Base-by-base conservation (phyloP, 35 echinoderm and acorn worm species). In the Chiridota heheva region DNA sequence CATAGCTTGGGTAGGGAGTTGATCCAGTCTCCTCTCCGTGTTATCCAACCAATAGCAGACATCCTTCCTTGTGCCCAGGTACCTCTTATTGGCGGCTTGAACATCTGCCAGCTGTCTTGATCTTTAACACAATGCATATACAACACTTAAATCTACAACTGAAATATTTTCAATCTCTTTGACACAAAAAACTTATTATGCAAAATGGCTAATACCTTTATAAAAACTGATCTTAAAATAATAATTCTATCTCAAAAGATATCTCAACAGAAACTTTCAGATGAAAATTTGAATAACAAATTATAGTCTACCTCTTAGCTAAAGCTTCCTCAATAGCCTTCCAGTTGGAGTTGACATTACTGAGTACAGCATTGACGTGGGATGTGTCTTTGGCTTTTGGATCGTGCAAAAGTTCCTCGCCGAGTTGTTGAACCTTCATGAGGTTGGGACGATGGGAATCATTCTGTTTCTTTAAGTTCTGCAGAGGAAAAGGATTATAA, bases 321-420 rank as follows among this genome's bases (percentile, higher is more conserved):
- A 88, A 70, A 42, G 78, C 82, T n/a, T 91, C 90, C 22, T 98
- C 95, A 8, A 91, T 44, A 25, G 95, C 80, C 76, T 91, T 92
- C 95, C 89, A 98, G 88, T 98, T 98, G 22, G 76, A 58, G 56
- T 88, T 83, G 48, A 98, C 95, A 76, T 89, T 98, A 67, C 55
- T 85, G 10, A 98, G 81, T 16, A 91, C 57, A 27, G 76, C 73
- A 30, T 73, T 84, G 49, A 98, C 89, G 40, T 91, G 81, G 12
- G 95, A 88, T 6, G 84, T 92, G 45, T 98, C 95, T 55, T 88
- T 98, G 58, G 95, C 88, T 44, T 91, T 98, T 35, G 89, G 64
- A 61, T 98, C 95, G 35, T 98, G 84, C 40, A 92, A 42, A 16
- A 98, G 60, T 36, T 92, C 89, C 10, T 97, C 85, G 20, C 95